A percentile compares a stretch with the other conserved stretches of the same genome.
Conservation (phyloP, 2,888 invertebrate genomes). For the Tortricodes alternella region DNA sequence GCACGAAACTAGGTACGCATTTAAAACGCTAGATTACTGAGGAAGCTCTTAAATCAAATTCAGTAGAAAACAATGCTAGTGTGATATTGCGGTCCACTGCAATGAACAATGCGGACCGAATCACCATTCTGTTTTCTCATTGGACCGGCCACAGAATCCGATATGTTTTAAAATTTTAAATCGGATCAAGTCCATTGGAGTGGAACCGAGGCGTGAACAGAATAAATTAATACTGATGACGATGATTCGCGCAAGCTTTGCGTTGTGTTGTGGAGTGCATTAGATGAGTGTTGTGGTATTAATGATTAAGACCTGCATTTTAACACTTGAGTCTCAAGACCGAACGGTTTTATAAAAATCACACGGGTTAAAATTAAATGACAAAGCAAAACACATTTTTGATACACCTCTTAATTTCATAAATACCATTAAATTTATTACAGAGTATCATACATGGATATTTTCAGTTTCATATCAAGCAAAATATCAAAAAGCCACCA, state of each 20-base stretch:
- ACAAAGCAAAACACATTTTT: too few species aligned
- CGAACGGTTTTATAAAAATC: too few species aligned
- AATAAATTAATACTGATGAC: slow-evolving; percentile 21
- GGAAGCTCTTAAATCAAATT: not conserved
- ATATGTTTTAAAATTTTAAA: slow-evolving; percentile 30
- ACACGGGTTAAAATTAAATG: too few species aligned
- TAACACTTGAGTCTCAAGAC: too few species aligned
- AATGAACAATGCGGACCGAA: slow-evolving; percentile 26
- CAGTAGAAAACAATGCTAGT: not conserved
- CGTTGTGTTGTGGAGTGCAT: not conserved
- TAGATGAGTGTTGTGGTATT: not conserved
- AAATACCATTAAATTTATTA: too few species aligned
- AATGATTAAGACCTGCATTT: too few species aligned
- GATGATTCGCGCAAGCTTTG: not conserved
- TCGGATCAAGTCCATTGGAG: slow-evolving; percentile 14
- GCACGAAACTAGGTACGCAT: too few species aligned
- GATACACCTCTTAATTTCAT: too few species aligned
- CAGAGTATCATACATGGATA: too few species aligned
- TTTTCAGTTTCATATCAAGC: too few species aligned
- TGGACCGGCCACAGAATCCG: slow-evolving; percentile 15
- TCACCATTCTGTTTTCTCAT: slow-evolving; percentile 14
- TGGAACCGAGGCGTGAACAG: slow-evolving; percentile 9
- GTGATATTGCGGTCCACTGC: slow-evolving; percentile 12
- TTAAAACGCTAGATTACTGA: not conserved
- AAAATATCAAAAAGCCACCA: too few species aligned